Base-by-base conservation (phyloP, 2,113 vertebrate species). In the Pitta sordida region DNA sequence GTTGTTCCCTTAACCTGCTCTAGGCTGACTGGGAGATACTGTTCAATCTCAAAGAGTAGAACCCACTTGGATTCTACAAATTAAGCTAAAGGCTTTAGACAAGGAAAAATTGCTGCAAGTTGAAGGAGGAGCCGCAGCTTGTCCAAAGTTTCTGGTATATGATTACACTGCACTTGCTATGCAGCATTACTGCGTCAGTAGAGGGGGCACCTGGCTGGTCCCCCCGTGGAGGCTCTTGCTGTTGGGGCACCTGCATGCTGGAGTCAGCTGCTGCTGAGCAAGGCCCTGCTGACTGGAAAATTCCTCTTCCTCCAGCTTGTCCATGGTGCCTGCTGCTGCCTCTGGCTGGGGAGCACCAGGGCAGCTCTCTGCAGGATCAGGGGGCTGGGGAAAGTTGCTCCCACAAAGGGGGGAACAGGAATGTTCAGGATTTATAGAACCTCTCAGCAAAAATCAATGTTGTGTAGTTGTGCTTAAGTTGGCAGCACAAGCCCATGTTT, bases 101-200 rank as follows among this genome's bases (percentile, higher is more conserved):
- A 2, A 64, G 30, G 24, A 34, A 78, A 39, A 26, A 30, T 15
- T 14, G 19, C 39, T 15, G 8, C 3, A 0, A 55, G 13, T 34
- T n/a, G 62, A 68, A 49, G 5, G 12, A 71, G 39, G 58, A 84
- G 32, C 9, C 52, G 30, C 44, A 32, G 8, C 37, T 78, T 59
- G 18, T 16, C 59, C 0, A 0, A n/a, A 53, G 55, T 52, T 78
- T 21, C 70, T 1, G 0, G 17, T 48, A 34, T 55, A 0, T 26
- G 37, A 39, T 64, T 64, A 10, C 17, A 12, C 41, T 32, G 7
- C 0, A 0, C 36, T 46, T 34, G 64, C 53, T 56, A 0, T 1
- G 3, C 41, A 58, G 36, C 65, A 7, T 78, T 32, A 1, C 16
- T 1, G 0, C 41, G 62, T 64, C 60, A 4, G 3, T 34, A 26